Percentiles rank a stretch among this genome's conserved stretches.
Evolutionary conservation across 2,797 vertebrate species (phyloP).

Genomic region (Anguilla marmorata): DNA sequence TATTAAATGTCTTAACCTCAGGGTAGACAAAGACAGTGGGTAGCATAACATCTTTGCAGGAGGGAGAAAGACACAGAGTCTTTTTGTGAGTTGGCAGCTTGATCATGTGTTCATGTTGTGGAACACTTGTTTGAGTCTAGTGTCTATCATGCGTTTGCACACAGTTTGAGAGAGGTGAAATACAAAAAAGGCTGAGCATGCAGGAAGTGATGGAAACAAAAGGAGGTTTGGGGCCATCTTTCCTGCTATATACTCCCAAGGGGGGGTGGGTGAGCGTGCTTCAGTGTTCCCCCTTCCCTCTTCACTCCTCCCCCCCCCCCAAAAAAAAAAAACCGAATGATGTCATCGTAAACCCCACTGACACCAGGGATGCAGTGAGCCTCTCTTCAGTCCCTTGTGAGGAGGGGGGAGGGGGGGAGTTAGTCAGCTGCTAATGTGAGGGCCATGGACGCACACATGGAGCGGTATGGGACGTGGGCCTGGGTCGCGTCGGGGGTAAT

Average conservation of each 20-base stretch:
- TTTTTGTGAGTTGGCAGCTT: background rate
- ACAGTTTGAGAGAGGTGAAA: background rate
- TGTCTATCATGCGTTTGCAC: background rate
- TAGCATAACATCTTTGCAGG: background rate
- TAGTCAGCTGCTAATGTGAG: background rate
- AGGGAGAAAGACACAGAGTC: background rate
- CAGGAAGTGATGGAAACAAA: constrained; percentile 28
- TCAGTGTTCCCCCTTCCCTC: background rate
- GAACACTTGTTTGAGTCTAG: constrained; percentile 13
- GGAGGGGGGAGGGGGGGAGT: background rate
- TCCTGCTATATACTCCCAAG: constrained; percentile 30
- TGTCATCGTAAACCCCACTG: constrained; percentile 57
- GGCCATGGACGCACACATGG: background rate
- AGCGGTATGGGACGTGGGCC: background rate
- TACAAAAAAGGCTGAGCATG: background rate
- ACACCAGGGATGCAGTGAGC: constrained; percentile 34
- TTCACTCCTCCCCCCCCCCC: background rate
- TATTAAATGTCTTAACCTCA: background rate
- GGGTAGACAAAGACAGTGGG: background rate
- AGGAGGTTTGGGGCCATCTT: constrained; percentile 26
- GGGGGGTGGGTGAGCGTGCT: constrained; percentile 27
- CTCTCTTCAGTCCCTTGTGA: constrained; percentile 26
- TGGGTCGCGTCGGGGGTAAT: background rate
- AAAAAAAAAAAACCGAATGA: constrained; percentile 50
- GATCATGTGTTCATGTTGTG: background rate